phyloP scores from a whole-genome alignment of 2,888 invertebrate species.

The Lamellibrachia columna region DNA sequence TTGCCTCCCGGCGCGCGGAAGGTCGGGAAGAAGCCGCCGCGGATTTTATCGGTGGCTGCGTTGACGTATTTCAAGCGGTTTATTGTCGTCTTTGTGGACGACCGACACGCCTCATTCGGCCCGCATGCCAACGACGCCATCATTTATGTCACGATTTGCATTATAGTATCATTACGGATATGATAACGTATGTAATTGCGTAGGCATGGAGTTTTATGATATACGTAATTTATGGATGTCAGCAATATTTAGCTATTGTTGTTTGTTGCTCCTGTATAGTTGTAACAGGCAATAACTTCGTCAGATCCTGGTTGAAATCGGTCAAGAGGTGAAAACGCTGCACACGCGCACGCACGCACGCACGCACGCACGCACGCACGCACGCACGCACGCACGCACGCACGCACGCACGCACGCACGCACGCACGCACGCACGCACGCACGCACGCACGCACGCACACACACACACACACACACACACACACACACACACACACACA shows the following conservation, averaged over 20 bases:
- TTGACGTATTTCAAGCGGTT: conserved; percentile 16
- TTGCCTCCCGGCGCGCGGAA: neutral
- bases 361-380: neutral
- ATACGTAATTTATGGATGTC: neutral
- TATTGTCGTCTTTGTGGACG: neutral
- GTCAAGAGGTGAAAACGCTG: neutral
- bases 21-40: neutral
- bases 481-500: neutral
- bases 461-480: neutral
- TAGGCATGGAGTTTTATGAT: neutral
- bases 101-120: neutral
- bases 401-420: neutral
- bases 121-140: neutral
- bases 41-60: conserved; percentile 16
- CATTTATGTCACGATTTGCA: conserved; percentile 11
- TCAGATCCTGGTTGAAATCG: neutral
- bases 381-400: neutral
- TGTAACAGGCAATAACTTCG: neutral
- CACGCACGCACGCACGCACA: neutral
- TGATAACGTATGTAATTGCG: neutral
- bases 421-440: neutral
- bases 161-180: conserved; percentile 16
- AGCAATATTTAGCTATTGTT: neutral
- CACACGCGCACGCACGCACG: neutral
- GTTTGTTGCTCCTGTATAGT: neutral